These are phyloP conservation scores for Erythrolamprus reginae DNA, from an alignment of 2,113 vertebrate genomes.

Conservation along the genomic window DNA sequence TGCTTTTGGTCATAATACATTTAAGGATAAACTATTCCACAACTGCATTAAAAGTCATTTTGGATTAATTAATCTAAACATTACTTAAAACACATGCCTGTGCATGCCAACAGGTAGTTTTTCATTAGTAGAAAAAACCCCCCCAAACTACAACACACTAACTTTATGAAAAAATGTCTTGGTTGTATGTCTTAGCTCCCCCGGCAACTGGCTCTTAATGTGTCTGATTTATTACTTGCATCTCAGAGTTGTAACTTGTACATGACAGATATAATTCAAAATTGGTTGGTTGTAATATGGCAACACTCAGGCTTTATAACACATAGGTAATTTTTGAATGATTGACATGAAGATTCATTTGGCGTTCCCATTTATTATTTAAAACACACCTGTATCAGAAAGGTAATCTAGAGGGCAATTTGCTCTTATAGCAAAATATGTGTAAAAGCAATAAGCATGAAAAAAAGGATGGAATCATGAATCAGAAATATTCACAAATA, in stretches of 20 bases:
- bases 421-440: conserved; percentile 2
- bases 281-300: not conserved
- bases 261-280: not conserved
- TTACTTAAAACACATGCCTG: not conserved
- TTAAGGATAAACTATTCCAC: not conserved
- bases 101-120: not conserved
- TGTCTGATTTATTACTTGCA: not conserved
- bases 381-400: not conserved
- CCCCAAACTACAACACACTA: not conserved
- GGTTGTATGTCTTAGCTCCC: not conserved
- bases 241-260: not conserved
- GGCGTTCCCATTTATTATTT: not conserved
- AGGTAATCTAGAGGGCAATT: conserved; percentile 5
- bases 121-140: not conserved
- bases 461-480: not conserved
- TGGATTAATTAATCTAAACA: not conserved
- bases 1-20: not conserved
- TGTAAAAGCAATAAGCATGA: conserved; percentile 12
- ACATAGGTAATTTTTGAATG: not conserved
- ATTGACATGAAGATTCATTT: not conserved
- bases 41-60: not conserved
- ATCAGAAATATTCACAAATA: conserved; percentile 5
- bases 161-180: not conserved
- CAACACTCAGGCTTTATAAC: not conserved
- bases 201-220: not conserved